Evolutionary conservation across 2,113 vertebrate genomes (phyloP), one percentile per base, ranked within the genome.

Genomic region (Cochlearius cochlearius): DNA sequence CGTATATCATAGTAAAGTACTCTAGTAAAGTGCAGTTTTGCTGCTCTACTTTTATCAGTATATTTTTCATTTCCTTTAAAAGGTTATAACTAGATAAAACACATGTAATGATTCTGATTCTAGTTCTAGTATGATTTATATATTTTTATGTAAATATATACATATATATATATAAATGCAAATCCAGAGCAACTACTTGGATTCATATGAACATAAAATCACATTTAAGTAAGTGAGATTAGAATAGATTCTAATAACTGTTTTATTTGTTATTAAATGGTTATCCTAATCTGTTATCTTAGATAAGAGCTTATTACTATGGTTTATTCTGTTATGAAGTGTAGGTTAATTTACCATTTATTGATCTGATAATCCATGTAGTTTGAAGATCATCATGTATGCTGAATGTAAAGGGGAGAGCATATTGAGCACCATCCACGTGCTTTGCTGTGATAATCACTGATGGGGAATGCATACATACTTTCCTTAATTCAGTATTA

Each of bases 361-460:
- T 53, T 39, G 89, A 39, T 95, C 97, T 97, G 75, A 98, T 87
- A 29, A 95, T 95, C 99, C 99, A 99, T 6, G 78, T 98, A 39
- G 97, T 98, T 32, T 98, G 97, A 69, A 98, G 92, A 58, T 97
- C 88, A 39, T 98, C 96, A 30, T 98, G 78, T 71, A 99, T 97
- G 52, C 67, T 98, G 95, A 99, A 99, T 14, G 93, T 98, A 59
- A 99, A 99, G 8, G 99, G 99, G n/a, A 97, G 45, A 52, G 91
- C 98, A 7, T 98, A 98, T 12, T 97, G 95, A n/a, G 75, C 47
- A 20, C 86, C 71, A 17, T 97, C 96, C 25, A 93, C 60, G 12
- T 94, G 95, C 50, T 91, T 93, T 29, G 97, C 99, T 21, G 97
- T 98, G 36, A 99, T 97, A 26, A 98, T 52, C 38, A 98, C 97